Percentiles rank a stretch among this genome's conserved stretches.
Conservation (phyloP, 2,113 vertebrate species). For the Lathamus discolor region DNA sequence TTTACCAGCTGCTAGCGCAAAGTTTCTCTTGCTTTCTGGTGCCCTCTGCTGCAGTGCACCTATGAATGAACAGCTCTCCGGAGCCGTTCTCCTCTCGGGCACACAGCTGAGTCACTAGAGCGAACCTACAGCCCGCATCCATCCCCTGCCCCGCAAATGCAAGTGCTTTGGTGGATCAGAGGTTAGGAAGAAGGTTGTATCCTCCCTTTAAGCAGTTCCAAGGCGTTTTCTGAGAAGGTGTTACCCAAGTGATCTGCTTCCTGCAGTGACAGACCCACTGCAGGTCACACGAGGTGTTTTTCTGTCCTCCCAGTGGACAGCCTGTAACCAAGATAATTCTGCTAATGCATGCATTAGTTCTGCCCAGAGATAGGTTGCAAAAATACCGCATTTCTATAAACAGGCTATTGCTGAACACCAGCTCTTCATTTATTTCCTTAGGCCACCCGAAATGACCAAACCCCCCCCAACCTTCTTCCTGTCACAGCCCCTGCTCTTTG, state of each 20-base stretch:
- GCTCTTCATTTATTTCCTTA: background rate
- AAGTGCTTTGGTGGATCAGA: background rate
- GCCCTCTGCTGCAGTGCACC: slow-evolving; percentile 50
- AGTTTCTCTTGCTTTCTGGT: slow-evolving; percentile 24
- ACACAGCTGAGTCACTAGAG: background rate
- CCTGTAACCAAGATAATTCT: background rate
- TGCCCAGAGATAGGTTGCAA: background rate
- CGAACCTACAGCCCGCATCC: background rate
- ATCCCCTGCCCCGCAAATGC: background rate
- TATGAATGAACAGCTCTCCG: background rate
- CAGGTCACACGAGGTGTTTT: background rate
- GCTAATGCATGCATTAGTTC: background rate
- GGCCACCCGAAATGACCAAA: background rate
- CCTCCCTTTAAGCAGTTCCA: background rate
- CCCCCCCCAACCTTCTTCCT: background rate
- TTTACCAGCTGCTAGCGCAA: background rate
- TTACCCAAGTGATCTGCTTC: background rate
- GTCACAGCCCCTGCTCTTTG: background rate
- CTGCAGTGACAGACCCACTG: background rate
- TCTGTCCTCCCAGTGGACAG: background rate
- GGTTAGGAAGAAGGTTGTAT: background rate
- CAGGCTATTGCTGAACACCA: background rate
- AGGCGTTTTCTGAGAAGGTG: background rate
- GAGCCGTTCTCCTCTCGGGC: fast-evolving
- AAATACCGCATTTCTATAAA: background rate